Percentiles rank a stretch among this genome's conserved stretches.
phyloP scores from a whole-genome alignment of 1,140 invertebrate genomes.

The Cotesia glomerata region DNA sequence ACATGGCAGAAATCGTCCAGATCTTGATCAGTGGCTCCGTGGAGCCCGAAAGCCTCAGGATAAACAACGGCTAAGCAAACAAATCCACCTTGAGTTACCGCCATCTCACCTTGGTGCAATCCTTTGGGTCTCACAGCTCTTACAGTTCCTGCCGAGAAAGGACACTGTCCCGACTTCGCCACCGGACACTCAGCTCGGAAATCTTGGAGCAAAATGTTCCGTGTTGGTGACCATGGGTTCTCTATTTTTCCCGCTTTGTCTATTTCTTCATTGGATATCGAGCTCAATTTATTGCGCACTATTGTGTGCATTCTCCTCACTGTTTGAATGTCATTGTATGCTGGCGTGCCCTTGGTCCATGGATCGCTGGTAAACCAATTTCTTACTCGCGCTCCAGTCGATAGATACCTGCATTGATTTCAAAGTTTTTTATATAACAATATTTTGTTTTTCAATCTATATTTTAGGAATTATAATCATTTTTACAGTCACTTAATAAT shows the following conservation, averaged over 20 bases:
- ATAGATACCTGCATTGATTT: conserved; percentile 54
- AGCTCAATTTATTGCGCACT: conserved; percentile 49
- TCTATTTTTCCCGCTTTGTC: conserved; percentile 38
- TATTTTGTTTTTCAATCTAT: background rate
- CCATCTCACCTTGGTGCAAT: conserved; percentile 76
- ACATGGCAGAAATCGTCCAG: conserved; percentile 79
- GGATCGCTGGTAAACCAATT: conserved; percentile 65
- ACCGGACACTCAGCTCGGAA: conserved; percentile 37
- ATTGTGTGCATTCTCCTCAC: conserved; percentile 61
- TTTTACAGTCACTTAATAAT: background rate
- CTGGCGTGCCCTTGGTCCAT: conserved; percentile 55
- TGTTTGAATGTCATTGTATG: conserved; percentile 54
- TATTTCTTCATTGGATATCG: conserved; percentile 34
- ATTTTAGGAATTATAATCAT: background rate
- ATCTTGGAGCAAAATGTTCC: conserved; percentile 34
- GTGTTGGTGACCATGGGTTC: conserved; percentile 61
- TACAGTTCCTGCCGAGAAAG: conserved; percentile 61
- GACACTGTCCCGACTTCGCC: conserved; percentile 38
- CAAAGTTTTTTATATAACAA: conserved; percentile 5
- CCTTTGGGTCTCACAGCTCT: conserved; percentile 56
- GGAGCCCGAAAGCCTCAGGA: conserved; percentile 70
- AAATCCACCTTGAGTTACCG: conserved; percentile 80
- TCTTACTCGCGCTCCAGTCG: conserved; percentile 57
- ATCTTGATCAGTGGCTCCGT: conserved; percentile 64
- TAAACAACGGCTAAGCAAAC: conserved; percentile 74